Evolutionary conservation across 2,797 vertebrate genomes (phyloP), one percentile per base, ranked within the genome.

Genomic region (Tenualosa thibaudeaui): DNA sequence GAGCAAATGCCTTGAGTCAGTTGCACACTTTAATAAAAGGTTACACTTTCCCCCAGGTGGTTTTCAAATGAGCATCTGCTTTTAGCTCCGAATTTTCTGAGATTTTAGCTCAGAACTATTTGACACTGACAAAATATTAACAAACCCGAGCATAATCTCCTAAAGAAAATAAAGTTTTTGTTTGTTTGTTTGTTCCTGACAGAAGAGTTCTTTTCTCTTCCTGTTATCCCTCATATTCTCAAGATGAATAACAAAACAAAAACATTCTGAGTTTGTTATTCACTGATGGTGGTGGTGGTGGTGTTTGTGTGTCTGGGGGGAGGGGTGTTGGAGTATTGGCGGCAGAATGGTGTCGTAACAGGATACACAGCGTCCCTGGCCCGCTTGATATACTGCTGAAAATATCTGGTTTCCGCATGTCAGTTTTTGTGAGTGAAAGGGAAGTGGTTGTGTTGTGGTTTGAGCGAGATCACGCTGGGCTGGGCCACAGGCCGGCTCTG

Each of bases 401-500:
- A 78, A 78, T 78, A 78, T 78, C 71, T 78, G 71, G 37, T 46
- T 78, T 78, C 71, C 71, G 71, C 71, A 22, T 78, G 71, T 78
- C 71, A 78, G 15, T 78, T 78, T 78, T 78, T 78, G 71, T 46
- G 71, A 78, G 71, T 19, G 71, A 78, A 78, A 78, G 71, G 71
- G 71, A 78, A 78, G 71, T 78, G 71, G 71, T 78, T 40, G 71
- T 78, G 71, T 78, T 78, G 71, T 78, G 71, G 71, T 78, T 78
- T 78, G 13, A 78, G 71, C 71, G 71, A 78, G 71, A 78, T 78
- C 71, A 78, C 71, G 40, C 71, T 78, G 71, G 40, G 71, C 19
- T 78, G 71, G 71, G 71, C 71, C 71, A 46, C 71, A n/a, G 71
- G 71, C 71, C 31, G 22, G n/a, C 58, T n/a, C n/a, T 88, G 90